Conservation (phyloP, 2,113 vertebrate species). For the Larimichthys crocea region DNA sequence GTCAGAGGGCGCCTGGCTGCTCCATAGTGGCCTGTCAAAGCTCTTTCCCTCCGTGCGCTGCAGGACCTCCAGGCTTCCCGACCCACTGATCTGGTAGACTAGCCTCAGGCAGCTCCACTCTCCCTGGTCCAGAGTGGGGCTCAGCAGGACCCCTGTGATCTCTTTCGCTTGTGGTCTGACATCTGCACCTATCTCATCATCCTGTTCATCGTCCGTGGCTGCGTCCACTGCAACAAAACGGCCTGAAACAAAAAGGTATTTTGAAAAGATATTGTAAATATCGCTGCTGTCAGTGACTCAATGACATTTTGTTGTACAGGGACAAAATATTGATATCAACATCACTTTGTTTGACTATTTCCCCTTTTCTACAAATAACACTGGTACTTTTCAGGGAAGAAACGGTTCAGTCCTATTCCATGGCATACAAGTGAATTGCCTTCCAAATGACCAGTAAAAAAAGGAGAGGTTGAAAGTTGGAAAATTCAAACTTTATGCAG, state of each 20-base stretch:
- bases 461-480: neutral
- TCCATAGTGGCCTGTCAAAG: slow-evolving; percentile 92
- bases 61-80: slow-evolving; percentile 86
- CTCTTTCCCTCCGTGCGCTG: slow-evolving; percentile 87
- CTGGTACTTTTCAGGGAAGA: neutral
- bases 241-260: slow-evolving; percentile 76
- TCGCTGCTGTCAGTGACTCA: neutral
- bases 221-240: slow-evolving; percentile 90
- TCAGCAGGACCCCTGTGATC: slow-evolving; percentile 84
- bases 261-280: neutral
- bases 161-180: neutral
- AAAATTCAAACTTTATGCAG: neutral
- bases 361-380: neutral
- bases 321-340: neutral
- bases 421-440: neutral
- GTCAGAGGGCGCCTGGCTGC: slow-evolving; percentile 86
- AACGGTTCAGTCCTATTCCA: neutral
- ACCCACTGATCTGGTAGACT: slow-evolving; percentile 89
- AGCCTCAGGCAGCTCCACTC: slow-evolving; percentile 94
- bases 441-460: neutral
- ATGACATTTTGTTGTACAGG: neutral
- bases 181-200: neutral
- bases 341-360: too few relatives aligned
- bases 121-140: slow-evolving; percentile 87
- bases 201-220: slow-evolving; percentile 67